Evolutionary conservation across 2,888 invertebrate genomes (phyloP), one percentile per base, ranked within the genome.

Genomic region (Pachymerium ferrugineum): DNA sequence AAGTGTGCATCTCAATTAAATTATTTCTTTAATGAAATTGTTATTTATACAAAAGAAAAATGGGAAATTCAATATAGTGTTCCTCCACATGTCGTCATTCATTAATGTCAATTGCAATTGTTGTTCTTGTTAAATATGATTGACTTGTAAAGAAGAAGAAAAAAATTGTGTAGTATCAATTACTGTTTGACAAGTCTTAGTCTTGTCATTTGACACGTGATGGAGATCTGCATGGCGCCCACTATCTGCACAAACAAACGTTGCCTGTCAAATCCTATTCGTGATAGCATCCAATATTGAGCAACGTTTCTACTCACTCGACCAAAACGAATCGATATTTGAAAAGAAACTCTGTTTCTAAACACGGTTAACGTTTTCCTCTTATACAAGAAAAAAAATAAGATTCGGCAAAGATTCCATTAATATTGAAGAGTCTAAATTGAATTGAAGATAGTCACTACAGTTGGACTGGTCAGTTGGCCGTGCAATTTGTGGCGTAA

Each of bases 181-280:
- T 62, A 62, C 28, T 62, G 62, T 62, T 62, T 62, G 62, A 62
- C 62, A 62, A 62, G 62, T 62, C 62, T 62, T 62, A 62, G 62
- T 62, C 62, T 62, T 62, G 62, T 62, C 62, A 22, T 62, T 62
- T 62, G 62, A 62, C 62, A 62, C 62, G 62, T 62, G 62, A 62
- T 62, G 62, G 62, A 62, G 62, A 62, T 62, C 62, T 62, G 25
- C 62, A 62, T 62, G 62, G 62, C 22, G 62, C 62, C 62, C 62
- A 62, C 62, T 62, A 62, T 62, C 62, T 62, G 62, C 62, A 62
- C 25, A 62, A 62, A 62, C 62, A 62, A 62, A 62, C 62, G 62
- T 62, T 28, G 62, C 62, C 62, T 62, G 62, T 62, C 62, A 62
- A 62, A 62, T 62, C 62, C 62, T 28, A 62, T 62, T 62, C 62